Base-by-base conservation (phyloP, 2,113 vertebrate species). In the Hydrolagus affinis region DNA sequence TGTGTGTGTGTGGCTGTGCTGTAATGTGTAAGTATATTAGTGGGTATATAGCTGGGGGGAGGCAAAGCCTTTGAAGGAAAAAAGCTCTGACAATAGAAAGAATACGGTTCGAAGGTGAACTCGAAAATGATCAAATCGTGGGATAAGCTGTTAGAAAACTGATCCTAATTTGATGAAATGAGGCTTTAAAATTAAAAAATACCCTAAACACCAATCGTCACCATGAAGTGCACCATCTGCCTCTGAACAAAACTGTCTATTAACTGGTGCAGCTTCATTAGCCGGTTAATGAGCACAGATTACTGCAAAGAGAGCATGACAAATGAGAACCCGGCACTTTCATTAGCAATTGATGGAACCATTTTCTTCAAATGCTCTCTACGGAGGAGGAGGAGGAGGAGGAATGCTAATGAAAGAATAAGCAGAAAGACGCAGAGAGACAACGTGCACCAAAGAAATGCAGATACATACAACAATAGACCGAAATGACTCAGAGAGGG, bases 171-270 rank as follows among this genome's bases (percentile, higher is more conserved):
- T 83, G 8, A 8, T 62, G 8, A 78, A 78, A 25, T 15, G 7
- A 30, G 60, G 14, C 10, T 83, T 83, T 83, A 44, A 44, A 44
- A 44, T 44, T 44, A 44, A 44, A 44, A 44, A 44, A 44, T 44
- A 44, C 44, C 6, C 44, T 44, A 44, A 44, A 44, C 25, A 30
- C 11, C 1, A 19, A 30, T 66, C 30, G 17, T 28, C 15, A 66
- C 11, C 28, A 25, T 44, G 28, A 62, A 59, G 4, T 25, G 23
- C 25, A 21, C 66, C 60, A 66, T 64, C 60, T 66, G 77, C 60
- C 77, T 83, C 77, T 83, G 76, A 78, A 62, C 28, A 59, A 78
- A 62, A 62, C 23, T 15, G 60, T 14, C 77, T 62, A 19, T 64
- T 30, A 64, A 17, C 77, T 83, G 59, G 62, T 66, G 21, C 25